Base-by-base conservation (phyloP, 2,113 vertebrate genomes). In the Haemorhous mexicanus region DNA sequence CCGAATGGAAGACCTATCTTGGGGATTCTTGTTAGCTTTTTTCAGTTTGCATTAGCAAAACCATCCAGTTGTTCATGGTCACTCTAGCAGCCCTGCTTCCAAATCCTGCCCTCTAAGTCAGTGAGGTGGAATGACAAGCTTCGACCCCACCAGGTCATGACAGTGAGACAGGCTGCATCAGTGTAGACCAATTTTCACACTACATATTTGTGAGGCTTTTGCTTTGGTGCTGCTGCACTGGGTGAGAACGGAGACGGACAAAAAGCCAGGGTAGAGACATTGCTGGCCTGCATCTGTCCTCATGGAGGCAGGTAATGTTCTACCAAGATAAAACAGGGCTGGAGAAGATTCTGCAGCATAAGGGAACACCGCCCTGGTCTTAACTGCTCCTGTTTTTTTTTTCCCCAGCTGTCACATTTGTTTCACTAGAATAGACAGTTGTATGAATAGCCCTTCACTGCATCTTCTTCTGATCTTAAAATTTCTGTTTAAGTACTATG, bases 1-100 rank as follows among this genome's bases (percentile, higher is more conserved):
- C 19, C 0, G 0, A 82, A 59, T 21, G 24, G 16, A 70, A 73
- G 17, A 16, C 1, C 1, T 23, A 0, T 21, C 14, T 43, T 68
- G 33, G 56, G 62, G 21, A 44, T 68, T 90, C 53, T 39, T 61
- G 12, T 66, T 64, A 52, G 49, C 23, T 90, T 68, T 72, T 52
- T 3, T 2, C 33, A 67, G 32, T 55, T 66, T 12, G 4, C 43
- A 23, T 62, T 41, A 82, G 8, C 22, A 61, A 39, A 93, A 39
- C 35, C 26, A 5, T 23, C 17, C 56, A 33, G 13, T 41, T 63
- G 47, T 63, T 50, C 30, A 28, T 0, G 0, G 62, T 75, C 75
- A 26, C 9, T 69, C 16, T 30, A 30, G 28, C 66, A 59, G 62
- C 10, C 7, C 22, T 63, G 19, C 66, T 75, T 53, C 12, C 56